Evolutionary conservation across 2,888 invertebrate species (phyloP).

Genomic region (Acanthosepion pharaonis): DNA sequence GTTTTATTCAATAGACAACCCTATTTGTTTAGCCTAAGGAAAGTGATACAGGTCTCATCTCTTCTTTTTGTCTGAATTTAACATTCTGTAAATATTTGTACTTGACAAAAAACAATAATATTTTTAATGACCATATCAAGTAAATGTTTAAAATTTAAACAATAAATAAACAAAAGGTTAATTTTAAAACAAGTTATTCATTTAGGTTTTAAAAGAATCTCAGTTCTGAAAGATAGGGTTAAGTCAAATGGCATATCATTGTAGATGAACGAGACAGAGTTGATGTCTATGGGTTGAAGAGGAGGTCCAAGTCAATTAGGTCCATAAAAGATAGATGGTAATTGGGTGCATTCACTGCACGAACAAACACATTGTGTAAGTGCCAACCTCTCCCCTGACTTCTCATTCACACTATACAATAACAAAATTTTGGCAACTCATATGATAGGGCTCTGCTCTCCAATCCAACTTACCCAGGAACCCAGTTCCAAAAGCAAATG

Average conservation of each 20-base stretch:
- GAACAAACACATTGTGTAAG: conserved; percentile 6
- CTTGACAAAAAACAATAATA: no score
- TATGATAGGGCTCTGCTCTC: neutral
- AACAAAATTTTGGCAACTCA: neutral
- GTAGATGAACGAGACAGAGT: neutral
- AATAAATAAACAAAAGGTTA: no score
- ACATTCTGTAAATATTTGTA: no score
- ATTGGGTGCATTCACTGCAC: neutral
- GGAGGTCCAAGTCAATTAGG: neutral
- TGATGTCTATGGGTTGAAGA: neutral
- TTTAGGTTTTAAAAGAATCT: no score
- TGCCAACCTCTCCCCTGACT: neutral
- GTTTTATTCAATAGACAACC: no score
- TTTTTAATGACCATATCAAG: no score
- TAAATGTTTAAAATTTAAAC: no score
- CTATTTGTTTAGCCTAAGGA: no score
- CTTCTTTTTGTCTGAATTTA: no score
- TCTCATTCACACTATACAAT: neutral
- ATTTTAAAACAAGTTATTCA: no score
- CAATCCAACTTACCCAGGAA: neutral
- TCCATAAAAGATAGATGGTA: conserved; percentile 11
- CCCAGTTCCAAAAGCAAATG: neutral
- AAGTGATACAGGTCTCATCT: no score
- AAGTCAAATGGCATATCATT: neutral
- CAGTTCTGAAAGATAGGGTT: neutral